Evolutionary conservation across 1,140 invertebrate species (phyloP), one percentile per base, ranked within the genome.

Genomic region (Ptiloglossa arizonensis): DNA sequence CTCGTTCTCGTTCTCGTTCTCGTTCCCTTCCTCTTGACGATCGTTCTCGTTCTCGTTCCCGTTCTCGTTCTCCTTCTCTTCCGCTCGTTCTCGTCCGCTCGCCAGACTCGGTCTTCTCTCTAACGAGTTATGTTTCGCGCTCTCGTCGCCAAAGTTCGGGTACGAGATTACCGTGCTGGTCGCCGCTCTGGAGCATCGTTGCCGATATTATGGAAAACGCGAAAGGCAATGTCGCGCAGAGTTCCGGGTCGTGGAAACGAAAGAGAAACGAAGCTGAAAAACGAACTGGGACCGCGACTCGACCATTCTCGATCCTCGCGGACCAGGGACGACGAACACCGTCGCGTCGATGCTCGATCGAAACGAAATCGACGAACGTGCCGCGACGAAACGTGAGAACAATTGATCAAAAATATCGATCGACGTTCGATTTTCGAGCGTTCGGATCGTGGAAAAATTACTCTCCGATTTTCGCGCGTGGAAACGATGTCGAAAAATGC

Each of bases 61-160:
- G 41, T 22, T 57, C 38, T 9, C 24, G 41, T 38, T n/a, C n/a
- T n/a, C n/a, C n/a, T n/a, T n/a, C n/a, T n/a, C n/a, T n/a, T n/a
- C n/a, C n/a, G n/a, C n/a, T n/a, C n/a, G n/a, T n/a, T n/a, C 19
- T 24, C 17, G 35, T 52, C 59, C 56, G n/a, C 48, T 68, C 38
- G 44, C 41, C 27, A 17, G 15, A 50, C 52, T 44, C 59, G 69
- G 73, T 67, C 75, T 62, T 66, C 75, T 71, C 64, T 62, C 82
- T 85, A 86, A 81, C 80, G 81, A 86, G 83, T 87, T 86, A 82
- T 78, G 77, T 81, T 87, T 87, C 83, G 74, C 82, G 73, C 76
- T 46, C 74, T 80, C 62, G 75, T 81, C 78, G 67, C 70, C 72
- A 73, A 85, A 85, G 76, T 86, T 85, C 77, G 83, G 69, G 83